A percentile compares a stretch with the other conserved stretches of the same genome.
phyloP scores from a whole-genome alignment of 2,113 vertebrate genomes.

The Neodon shergylaensis region DNA sequence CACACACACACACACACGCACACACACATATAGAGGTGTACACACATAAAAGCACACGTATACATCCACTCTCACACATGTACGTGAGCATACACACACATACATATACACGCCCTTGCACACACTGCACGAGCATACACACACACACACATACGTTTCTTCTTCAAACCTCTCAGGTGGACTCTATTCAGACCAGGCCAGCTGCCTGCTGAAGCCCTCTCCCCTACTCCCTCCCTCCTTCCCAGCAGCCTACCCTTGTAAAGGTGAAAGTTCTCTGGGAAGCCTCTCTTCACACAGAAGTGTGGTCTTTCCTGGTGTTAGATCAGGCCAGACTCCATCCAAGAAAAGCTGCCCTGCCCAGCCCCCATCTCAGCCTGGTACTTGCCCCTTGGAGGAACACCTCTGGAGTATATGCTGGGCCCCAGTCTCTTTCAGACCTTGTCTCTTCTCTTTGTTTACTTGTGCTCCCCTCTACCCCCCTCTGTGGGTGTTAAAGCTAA shows the following conservation, averaged over 20 bases:
- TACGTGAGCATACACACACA: too few relatives aligned
- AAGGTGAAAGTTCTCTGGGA: slow-evolving; percentile 25
- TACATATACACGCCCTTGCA: too few relatives aligned
- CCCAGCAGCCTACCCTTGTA: not conserved
- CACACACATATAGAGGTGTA: rapidly evolving
- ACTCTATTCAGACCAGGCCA: not conserved
- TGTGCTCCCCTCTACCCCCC: not conserved
- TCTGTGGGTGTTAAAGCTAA: not conserved
- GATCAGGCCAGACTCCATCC: not conserved
- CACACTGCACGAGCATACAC: too few relatives aligned
- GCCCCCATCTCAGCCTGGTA: not conserved
- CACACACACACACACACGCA: rapidly evolving
- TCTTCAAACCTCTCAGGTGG: not conserved
- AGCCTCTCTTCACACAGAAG: not conserved
- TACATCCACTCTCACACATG: too few relatives aligned
- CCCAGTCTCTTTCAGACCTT: not conserved
- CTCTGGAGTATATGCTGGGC: not conserved
- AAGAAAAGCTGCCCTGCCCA: not conserved
- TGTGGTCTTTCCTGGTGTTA: not conserved
- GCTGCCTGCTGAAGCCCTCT: not conserved
- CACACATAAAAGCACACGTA: too few relatives aligned
- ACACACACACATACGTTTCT: rapidly evolving
- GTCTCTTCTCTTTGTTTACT: not conserved
- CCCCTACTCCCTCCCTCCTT: too few relatives aligned
- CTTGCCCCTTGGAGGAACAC: not conserved